A percentile compares a stretch with the other conserved stretches of the same genome.
These are phyloP conservation scores for Arrhamphus sclerolepis DNA, from an alignment of 2,797 vertebrate species.

Conservation along the genomic window DNA sequence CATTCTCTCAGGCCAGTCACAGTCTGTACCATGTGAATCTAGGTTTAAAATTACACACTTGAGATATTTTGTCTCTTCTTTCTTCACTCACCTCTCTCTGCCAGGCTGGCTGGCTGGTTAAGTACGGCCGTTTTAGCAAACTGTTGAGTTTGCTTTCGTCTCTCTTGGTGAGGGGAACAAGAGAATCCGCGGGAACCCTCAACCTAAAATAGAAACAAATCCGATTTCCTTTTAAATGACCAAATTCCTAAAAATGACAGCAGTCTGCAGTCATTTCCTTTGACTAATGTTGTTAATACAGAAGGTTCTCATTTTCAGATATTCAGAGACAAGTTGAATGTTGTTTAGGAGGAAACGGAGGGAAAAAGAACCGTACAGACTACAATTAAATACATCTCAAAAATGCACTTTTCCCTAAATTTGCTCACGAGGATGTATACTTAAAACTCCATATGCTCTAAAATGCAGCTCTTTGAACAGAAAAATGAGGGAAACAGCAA, in stretches of 20 bases:
- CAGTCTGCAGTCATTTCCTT: not conserved
- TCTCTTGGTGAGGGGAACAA: slow-evolving; percentile 87
- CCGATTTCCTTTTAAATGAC: slow-evolving; percentile 11
- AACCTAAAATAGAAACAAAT: slow-evolving; percentile 78
- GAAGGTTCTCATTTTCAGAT: slow-evolving; percentile 3
- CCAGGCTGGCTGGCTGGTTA: slow-evolving; percentile 86
- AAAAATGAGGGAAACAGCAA: slow-evolving; percentile 64
- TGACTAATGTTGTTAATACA: slow-evolving; percentile 11
- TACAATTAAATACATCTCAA: slow-evolving; percentile 67
- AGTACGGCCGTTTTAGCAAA: slow-evolving; percentile 87
- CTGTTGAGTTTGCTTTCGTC: slow-evolving; percentile 90
- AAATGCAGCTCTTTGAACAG: slow-evolving; percentile 43
- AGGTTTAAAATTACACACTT: not conserved
- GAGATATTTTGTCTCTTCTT: not conserved
- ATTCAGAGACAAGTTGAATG: slow-evolving; percentile 21
- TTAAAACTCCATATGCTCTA: slow-evolving; percentile 72
- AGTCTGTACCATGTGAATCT: too few relatives aligned
- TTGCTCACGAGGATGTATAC: slow-evolving; percentile 65
- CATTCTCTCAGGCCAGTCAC: too few relatives aligned
- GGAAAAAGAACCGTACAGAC: slow-evolving; percentile 25
- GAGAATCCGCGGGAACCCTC: slow-evolving; percentile 80
- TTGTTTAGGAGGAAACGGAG: slow-evolving; percentile 28
- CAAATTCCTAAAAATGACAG: slow-evolving; percentile 9
- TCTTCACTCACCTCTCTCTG: slow-evolving; percentile 85
- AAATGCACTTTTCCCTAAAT: slow-evolving; percentile 54